phyloP scores from a whole-genome alignment of 2,888 invertebrate species.

The Yponomeuta sedellus region DNA sequence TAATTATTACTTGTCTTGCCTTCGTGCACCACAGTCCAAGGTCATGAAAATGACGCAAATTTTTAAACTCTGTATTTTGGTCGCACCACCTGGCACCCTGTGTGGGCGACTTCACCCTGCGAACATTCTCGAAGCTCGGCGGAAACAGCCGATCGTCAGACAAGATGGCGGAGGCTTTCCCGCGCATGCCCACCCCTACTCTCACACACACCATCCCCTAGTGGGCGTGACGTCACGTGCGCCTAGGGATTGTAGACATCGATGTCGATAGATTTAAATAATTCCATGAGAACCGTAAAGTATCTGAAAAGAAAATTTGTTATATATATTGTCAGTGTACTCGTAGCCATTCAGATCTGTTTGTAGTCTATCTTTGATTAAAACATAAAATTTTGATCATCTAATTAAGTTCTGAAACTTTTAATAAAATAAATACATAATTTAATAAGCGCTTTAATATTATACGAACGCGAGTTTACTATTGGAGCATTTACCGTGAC shows the following conservation, averaged over 20 bases:
- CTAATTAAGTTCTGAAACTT: no score
- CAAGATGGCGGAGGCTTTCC: conserved; percentile 49
- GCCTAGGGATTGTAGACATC: conserved; percentile 33
- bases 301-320: no score
- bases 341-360: no score
- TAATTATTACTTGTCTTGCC: not conserved
- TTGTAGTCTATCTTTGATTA: no score
- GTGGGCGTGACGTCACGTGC: conserved; percentile 46
- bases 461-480: no score
- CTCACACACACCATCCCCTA: conserved; percentile 31
- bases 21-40: not conserved
- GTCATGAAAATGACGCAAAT: conserved; percentile 3
- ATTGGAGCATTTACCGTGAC: no score
- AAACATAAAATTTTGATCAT: no score
- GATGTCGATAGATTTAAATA: not conserved
- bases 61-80: not conserved
- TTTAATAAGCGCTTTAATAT: no score
- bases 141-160: conserved; percentile 36
- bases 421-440: no score
- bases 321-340: no score
- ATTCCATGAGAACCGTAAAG: not conserved
- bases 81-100: not conserved
- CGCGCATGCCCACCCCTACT: conserved; percentile 48
- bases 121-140: conserved; percentile 34
- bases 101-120: conserved; percentile 27